Base-by-base conservation (phyloP, 2,113 vertebrate species). In the Lipotes vexillifer region DNA sequence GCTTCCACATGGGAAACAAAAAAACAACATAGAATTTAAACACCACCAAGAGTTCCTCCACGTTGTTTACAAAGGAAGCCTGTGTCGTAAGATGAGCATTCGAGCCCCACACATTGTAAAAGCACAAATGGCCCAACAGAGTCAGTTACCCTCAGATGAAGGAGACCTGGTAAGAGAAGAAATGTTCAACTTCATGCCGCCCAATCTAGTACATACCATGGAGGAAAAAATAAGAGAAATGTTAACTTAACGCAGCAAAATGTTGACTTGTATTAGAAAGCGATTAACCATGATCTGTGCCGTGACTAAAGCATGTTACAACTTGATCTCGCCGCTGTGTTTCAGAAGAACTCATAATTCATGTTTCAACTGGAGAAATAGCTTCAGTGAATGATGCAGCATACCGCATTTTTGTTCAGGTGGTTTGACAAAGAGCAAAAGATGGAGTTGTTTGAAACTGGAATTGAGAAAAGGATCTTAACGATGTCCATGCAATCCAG, bases 261-360 rank as follows among this genome's bases (percentile, higher is more conserved):
- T 84, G 97, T 75, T 69, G 95, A 86, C 93, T 97, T 44, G 75
- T 96, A 95, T 97, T 97, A 94, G 97, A 97, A 97, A 97, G 96
- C 44, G 96, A 97, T 97, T 97, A 98, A 90, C 95, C 91, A 20
- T 87, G 68, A 95, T 96, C 87, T 94, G 96, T 55, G 65, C 88
- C 90, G 74, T 93, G 91, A 96, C 81, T 93, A 96, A 89, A 94
- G 93, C 83, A 10, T 97, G 97, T 95, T 97, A 88, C 84, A 94
- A 98, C 98, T 98, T 97, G 97, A 98, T 96, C 92, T 94, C 72
- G 96, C 85, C 97, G 95, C 72, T 92, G 95, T 83, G 65, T 95
- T 97, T 86, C 72, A 74, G 49, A 91, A 96, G 66, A 46, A 88
- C 96, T 96, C 72, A 36, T 96, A 87, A 96, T 97, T 97, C 97